These are phyloP conservation scores for Drosophila auraria DNA, from an alignment of 1,140 invertebrate genomes.

Conservation along the genomic window DNA sequence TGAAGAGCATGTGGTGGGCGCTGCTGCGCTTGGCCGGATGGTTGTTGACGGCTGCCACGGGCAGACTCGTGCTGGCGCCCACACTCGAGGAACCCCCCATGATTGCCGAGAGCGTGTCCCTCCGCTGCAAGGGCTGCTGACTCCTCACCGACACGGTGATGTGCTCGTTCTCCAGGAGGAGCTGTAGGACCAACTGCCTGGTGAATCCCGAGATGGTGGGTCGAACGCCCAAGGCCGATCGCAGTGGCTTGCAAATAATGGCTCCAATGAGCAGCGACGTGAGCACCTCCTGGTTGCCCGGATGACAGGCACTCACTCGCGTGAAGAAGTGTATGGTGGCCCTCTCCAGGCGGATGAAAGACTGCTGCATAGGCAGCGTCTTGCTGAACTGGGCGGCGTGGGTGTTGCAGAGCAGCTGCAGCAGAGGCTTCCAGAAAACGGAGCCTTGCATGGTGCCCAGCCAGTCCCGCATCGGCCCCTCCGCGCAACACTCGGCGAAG, in stretches of 20 bases:
- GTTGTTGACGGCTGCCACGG: slow-evolving; percentile 74
- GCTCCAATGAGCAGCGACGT: slow-evolving; percentile 89
- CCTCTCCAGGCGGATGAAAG: slow-evolving; percentile 89
- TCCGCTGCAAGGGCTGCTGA: slow-evolving; percentile 79
- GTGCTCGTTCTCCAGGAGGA: slow-evolving; percentile 94
- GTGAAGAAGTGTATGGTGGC: slow-evolving; percentile 91
- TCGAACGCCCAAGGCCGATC: slow-evolving; percentile 35
- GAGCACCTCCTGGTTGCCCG: slow-evolving; percentile 92
- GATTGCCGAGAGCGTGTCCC: slow-evolving; percentile 64
- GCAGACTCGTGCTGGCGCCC: slow-evolving; percentile 59
- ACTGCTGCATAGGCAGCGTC: slow-evolving; percentile 86
- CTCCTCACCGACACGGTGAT: slow-evolving; percentile 90
- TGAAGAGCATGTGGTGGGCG: slow-evolving; percentile 88
- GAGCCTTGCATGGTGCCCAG: slow-evolving; percentile 91
- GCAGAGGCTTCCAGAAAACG: slow-evolving; percentile 92
- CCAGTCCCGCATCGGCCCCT: slow-evolving; percentile 94
- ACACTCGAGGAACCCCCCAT: slow-evolving; percentile 52
- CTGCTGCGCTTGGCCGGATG: slow-evolving; percentile 85
- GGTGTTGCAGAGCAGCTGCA: slow-evolving; percentile 90
- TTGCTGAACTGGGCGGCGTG: slow-evolving; percentile 82
- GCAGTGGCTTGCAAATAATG: slow-evolving; percentile 73
- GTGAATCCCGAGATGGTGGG: slow-evolving; percentile 93
- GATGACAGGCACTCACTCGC: slow-evolving; percentile 93
- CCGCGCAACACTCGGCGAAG: slow-evolving; percentile 91
- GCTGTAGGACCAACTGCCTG: slow-evolving; percentile 92